Evolutionary conservation across 1,140 invertebrate genomes (phyloP).

Genomic region (Conopomorpha cramerella): DNA sequence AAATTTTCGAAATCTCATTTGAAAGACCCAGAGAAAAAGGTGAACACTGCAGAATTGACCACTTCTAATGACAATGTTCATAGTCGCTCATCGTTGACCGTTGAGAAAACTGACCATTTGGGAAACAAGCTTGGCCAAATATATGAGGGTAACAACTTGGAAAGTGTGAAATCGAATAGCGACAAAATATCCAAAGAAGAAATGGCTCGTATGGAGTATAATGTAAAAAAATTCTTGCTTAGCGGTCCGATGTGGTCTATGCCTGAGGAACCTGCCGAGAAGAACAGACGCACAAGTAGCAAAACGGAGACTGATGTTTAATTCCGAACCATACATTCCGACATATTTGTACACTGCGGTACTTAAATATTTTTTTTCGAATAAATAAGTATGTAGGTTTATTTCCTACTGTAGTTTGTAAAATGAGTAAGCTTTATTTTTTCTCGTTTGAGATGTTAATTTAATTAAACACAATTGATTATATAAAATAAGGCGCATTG

Average conservation of each 20-base stretch:
- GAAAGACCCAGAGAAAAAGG: slow-evolving; percentile 27
- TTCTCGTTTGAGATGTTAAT: too few relatives aligned
- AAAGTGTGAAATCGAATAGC: slow-evolving; percentile 20
- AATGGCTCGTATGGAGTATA: slow-evolving; percentile 66
- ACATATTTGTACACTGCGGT: too few relatives aligned
- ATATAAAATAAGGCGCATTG: too few relatives aligned
- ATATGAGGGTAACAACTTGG: slow-evolving; percentile 6
- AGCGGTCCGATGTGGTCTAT: slow-evolving; percentile 64
- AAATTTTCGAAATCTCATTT: slow-evolving; percentile 39
- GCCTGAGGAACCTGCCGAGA: slow-evolving; percentile 16
- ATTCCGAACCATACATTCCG: too few relatives aligned
- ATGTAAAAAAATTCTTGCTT: slow-evolving; percentile 65
- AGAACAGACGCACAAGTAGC: slow-evolving; percentile 52
- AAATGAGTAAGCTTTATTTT: too few relatives aligned
- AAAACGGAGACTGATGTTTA: slow-evolving; percentile 62
- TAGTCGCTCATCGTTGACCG: slow-evolving; percentile 16
- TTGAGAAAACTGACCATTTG: too few relatives aligned
- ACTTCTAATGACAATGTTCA: slow-evolving; percentile 34
- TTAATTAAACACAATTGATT: too few relatives aligned
- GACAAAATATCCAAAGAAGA: slow-evolving; percentile 49
- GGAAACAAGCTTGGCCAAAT: too few relatives aligned
- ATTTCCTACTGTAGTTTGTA: too few relatives aligned
- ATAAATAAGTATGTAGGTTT: too few relatives aligned
- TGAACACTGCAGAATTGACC: slow-evolving; percentile 28
- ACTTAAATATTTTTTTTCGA: too few relatives aligned